Conservation (phyloP, 2,888 invertebrate species). For the Cylindroiulus punctatus region DNA sequence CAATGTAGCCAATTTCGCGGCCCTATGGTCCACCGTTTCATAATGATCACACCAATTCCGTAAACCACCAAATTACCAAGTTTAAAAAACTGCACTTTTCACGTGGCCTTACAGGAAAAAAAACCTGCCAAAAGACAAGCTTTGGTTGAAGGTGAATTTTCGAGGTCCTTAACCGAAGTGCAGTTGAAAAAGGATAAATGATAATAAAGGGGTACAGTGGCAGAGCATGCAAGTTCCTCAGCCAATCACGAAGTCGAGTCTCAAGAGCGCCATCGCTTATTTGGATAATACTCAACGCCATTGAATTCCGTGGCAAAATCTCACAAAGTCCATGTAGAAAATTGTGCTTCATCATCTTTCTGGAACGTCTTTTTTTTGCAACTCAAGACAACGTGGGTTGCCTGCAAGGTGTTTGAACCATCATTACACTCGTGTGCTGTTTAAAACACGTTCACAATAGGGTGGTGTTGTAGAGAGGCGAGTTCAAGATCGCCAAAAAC, state of each 20-base stretch:
- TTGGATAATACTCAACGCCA: slow-evolving; percentile 25
- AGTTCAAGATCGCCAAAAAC: slow-evolving; percentile 7
- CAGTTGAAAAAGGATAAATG: neutral
- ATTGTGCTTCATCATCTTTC: slow-evolving; percentile 30
- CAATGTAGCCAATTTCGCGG: neutral
- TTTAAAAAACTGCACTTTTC: neutral
- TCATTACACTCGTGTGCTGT: slow-evolving; percentile 15
- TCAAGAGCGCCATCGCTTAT: neutral
- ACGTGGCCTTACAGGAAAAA: neutral
- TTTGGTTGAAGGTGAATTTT: slow-evolving; percentile 9
- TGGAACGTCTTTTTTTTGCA: neutral
- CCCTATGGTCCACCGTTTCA: neutral
- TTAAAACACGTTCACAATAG: slow-evolving; percentile 1
- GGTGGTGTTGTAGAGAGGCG: neutral
- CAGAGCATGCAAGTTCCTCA: neutral
- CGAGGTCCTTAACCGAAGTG: neutral
- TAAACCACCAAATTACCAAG: neutral
- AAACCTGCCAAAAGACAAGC: neutral
- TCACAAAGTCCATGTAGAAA: neutral
- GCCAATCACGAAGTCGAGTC: slow-evolving; percentile 4
- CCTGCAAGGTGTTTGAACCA: slow-evolving; percentile 24
- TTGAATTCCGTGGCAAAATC: neutral
- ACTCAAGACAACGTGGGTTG: neutral
- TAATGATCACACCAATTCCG: neutral
- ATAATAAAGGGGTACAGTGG: slow-evolving; percentile 27